phyloP scores from a whole-genome alignment of 2,113 vertebrate species.

The Cyanoderma ruficeps region DNA sequence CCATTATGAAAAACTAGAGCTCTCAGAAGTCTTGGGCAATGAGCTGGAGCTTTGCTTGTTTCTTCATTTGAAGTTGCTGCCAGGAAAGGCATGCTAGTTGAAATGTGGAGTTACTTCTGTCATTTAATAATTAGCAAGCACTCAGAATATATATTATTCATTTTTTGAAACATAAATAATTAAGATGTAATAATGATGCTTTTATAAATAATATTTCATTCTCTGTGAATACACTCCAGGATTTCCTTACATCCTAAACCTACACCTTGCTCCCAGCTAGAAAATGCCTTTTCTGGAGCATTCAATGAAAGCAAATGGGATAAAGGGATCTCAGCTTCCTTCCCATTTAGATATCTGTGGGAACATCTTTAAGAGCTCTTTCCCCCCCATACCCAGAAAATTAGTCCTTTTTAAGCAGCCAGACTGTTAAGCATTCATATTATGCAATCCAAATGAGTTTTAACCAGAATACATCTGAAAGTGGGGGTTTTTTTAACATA shows the following conservation, averaged over 20 bases:
- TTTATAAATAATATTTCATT: conserved; percentile 61
- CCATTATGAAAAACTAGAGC: conserved; percentile 26
- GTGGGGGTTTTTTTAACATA: not conserved
- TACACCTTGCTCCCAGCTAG: conserved; percentile 38
- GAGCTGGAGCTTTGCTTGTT: not conserved
- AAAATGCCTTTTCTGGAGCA: conserved; percentile 16
- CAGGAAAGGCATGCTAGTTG: conserved; percentile 48
- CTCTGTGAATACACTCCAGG: conserved; percentile 54
- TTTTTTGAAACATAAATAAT: conserved; percentile 63
- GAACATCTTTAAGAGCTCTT: conserved; percentile 38
- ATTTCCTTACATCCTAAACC: conserved; percentile 43
- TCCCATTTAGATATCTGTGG: conserved; percentile 50
- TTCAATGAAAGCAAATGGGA: not conserved
- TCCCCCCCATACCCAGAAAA: not conserved
- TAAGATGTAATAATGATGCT: conserved; percentile 54
- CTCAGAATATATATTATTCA: conserved; percentile 61
- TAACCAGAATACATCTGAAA: conserved; percentile 17
- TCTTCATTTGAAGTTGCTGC: conserved; percentile 47
- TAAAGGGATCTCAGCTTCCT: conserved; percentile 47
- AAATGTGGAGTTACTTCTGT: conserved; percentile 56
- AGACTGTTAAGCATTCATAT: conserved; percentile 24
- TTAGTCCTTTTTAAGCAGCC: conserved; percentile 29
- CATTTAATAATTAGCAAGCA: conserved; percentile 69
- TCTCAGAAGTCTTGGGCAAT: conserved; percentile 24
- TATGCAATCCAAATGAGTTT: conserved; percentile 29